Evolutionary conservation across 1,140 invertebrate species (phyloP).

Genomic region (Pachyrhynchus sulphureomaculatus): DNA sequence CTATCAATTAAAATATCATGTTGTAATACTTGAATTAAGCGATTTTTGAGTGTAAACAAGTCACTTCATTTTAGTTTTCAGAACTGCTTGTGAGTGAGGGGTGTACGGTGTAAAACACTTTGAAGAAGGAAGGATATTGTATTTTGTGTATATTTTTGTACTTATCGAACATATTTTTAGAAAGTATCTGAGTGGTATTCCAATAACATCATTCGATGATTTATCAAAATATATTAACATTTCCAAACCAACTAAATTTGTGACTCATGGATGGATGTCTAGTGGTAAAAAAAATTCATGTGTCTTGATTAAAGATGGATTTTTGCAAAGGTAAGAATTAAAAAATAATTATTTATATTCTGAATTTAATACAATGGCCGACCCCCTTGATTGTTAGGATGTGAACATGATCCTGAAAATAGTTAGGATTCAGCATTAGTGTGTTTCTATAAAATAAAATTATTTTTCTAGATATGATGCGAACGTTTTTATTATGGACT

Average conservation of each 20-base stretch:
- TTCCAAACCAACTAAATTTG: slow-evolving; percentile 60
- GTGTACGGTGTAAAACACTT: too few relatives aligned
- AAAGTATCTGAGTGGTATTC: slow-evolving; percentile 22
- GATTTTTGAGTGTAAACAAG: too few relatives aligned
- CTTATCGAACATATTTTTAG: too few relatives aligned
- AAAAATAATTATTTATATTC: not conserved
- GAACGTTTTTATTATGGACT: slow-evolving; percentile 70
- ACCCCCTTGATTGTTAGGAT: not conserved
- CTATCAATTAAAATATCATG: too few relatives aligned
- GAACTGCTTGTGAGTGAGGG: too few relatives aligned
- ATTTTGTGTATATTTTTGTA: too few relatives aligned
- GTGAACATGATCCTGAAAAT: too few relatives aligned
- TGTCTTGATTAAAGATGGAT: slow-evolving; percentile 54
- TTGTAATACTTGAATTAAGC: too few relatives aligned
- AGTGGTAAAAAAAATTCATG: slow-evolving; percentile 51
- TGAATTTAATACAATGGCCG: not conserved
- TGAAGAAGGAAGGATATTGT: too few relatives aligned
- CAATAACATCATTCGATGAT: slow-evolving; percentile 6
- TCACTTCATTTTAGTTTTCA: too few relatives aligned
- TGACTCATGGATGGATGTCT: slow-evolving; percentile 76
- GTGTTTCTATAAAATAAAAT: too few relatives aligned
- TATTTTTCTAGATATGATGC: slow-evolving; percentile 55
- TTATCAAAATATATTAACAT: slow-evolving; percentile 55
- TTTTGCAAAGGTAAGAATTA: slow-evolving; percentile 46
- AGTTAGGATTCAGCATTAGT: too few relatives aligned